phyloP scores from a whole-genome alignment of 23 tunicate species.

The Trididemnum miniatum region DNA sequence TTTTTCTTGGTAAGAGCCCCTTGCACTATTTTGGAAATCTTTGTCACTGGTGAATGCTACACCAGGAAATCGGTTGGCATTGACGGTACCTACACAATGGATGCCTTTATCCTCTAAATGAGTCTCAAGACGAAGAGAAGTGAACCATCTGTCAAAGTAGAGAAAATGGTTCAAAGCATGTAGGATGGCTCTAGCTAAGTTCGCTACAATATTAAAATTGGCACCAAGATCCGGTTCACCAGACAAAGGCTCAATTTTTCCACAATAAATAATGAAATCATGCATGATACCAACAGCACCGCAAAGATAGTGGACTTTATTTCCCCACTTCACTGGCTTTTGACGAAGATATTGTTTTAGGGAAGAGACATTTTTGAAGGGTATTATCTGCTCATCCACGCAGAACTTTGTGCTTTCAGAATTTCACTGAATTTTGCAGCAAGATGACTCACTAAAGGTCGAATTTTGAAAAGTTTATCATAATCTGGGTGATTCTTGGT shows the following conservation, averaged over 20 bases:
- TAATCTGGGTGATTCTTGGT: neutral
- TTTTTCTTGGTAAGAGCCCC: slow-evolving; percentile 14
- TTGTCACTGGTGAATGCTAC: neutral
- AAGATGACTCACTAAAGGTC: neutral
- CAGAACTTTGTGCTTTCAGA: neutral
- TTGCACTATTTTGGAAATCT: neutral
- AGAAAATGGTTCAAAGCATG: slow-evolving; percentile 2
- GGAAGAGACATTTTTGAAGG: neutral
- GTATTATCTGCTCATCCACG: neutral
- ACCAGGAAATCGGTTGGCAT: slow-evolving; percentile 8
- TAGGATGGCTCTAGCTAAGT: neutral
- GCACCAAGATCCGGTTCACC: slow-evolving; percentile 37
- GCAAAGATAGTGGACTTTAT: slow-evolving; percentile 12
- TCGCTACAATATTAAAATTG: slow-evolving; percentile 10
- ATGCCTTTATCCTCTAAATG: slow-evolving; percentile 6
- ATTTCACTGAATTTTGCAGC: neutral
- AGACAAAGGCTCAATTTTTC: slow-evolving; percentile 6
- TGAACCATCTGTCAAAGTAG: slow-evolving; percentile 25
- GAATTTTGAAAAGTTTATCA: neutral
- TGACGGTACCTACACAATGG: slow-evolving; percentile 9
- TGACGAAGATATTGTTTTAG: neutral
- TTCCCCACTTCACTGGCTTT: neutral
- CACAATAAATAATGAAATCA: neutral
- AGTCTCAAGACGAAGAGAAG: neutral
- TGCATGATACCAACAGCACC: slow-evolving; percentile 8